These are phyloP conservation scores for Mus spicilegus DNA, from an alignment of 2,113 vertebrate genomes.

Conservation along the genomic window DNA sequence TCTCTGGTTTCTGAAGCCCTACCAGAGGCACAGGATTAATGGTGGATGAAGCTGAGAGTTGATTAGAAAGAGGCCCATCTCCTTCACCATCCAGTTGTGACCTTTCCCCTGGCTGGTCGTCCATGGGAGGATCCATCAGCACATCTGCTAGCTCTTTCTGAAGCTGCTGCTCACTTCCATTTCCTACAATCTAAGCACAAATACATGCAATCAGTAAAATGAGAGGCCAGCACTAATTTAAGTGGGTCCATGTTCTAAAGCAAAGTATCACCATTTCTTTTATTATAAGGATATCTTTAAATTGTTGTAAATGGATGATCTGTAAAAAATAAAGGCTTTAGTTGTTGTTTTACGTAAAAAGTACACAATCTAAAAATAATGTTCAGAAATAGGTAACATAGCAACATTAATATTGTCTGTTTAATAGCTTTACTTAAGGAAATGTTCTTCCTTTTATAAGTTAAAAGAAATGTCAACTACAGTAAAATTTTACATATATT, in stretches of 20 bases:
- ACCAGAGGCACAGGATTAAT: slow-evolving; percentile 89
- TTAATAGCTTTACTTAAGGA: neutral
- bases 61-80: slow-evolving; percentile 86
- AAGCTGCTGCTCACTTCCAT: slow-evolving; percentile 98
- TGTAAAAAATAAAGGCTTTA: neutral
- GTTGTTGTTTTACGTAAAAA: slow-evolving; percentile 67
- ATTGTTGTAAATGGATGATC: slow-evolving; percentile 59
- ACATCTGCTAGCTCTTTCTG: slow-evolving; percentile 97
- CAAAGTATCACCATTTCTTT: slow-evolving; percentile 62
- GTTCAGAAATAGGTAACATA: slow-evolving; percentile 52
- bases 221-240: slow-evolving; percentile 48
- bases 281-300: slow-evolving; percentile 50
- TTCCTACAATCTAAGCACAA: slow-evolving; percentile 94
- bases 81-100: slow-evolving; percentile 86
- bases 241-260: slow-evolving; percentile 28
- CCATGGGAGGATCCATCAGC: slow-evolving; percentile 96
- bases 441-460: slow-evolving; percentile 17
- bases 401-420: neutral
- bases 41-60: slow-evolving; percentile 88
- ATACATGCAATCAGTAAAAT: slow-evolving; percentile 73
- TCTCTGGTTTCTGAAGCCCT: slow-evolving; percentile 92
- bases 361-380: slow-evolving; percentile 39
- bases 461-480: slow-evolving; percentile 47
- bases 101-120: slow-evolving; percentile 87
- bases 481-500: slow-evolving; percentile 36